phyloP scores from a whole-genome alignment of 2,113 vertebrate genomes.

The Jacana jacana region DNA sequence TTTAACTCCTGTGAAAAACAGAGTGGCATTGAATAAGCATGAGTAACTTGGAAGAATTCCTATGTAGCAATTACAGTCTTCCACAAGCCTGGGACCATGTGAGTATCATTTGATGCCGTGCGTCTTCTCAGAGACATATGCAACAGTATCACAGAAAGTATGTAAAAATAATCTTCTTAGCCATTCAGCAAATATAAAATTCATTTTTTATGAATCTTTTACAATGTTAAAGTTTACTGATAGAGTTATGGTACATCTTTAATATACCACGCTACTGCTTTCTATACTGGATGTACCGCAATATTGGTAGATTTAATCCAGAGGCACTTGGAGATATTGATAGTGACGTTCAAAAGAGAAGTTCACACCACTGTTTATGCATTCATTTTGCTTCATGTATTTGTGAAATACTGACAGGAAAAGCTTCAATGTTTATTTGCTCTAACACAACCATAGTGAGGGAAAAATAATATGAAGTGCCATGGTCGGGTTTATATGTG shows the following conservation, averaged over 20 bases:
- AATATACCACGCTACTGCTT: neutral
- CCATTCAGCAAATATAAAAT: neutral
- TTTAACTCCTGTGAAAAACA: neutral
- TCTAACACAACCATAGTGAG: neutral
- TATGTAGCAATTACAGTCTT: neutral
- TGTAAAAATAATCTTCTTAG: neutral
- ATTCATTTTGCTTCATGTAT: neutral
- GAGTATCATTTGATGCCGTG: neutral
- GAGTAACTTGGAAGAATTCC: neutral
- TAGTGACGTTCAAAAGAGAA: neutral
- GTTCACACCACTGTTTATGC: neutral
- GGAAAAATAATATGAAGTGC: too few relatives aligned
- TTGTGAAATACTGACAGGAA: neutral
- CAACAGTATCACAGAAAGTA: neutral
- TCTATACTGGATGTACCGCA: neutral
- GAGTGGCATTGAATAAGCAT: neutral
- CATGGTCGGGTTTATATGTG: too few relatives aligned
- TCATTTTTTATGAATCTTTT: neutral
- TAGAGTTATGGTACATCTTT: neutral
- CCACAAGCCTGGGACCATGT: neutral
- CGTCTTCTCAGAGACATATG: neutral
- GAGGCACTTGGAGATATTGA: neutral
- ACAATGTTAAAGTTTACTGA: neutral
- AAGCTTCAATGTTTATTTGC: neutral
- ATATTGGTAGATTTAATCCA: neutral